phyloP scores from a whole-genome alignment of 2,888 invertebrate genomes.

The Leptura quadrifasciata region DNA sequence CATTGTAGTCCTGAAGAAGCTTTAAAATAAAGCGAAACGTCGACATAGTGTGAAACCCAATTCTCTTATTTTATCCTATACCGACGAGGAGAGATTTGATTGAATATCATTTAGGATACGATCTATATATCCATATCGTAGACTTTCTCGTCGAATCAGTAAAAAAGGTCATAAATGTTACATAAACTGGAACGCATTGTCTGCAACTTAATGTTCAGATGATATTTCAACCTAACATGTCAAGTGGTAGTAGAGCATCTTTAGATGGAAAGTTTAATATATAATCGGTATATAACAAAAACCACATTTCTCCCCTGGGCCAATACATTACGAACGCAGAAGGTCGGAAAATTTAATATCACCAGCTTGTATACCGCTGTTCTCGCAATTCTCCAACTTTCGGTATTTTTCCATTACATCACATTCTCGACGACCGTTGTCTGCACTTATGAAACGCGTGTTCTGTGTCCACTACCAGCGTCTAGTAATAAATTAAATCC shows the following conservation, averaged over 20 bases:
- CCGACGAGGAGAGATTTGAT: too few species aligned
- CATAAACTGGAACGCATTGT: neutral
- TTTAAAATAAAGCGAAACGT: too few species aligned
- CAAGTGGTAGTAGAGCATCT: conserved; percentile 26
- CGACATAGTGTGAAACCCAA: too few species aligned
- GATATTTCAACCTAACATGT: conserved; percentile 35
- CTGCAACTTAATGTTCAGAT: neutral
- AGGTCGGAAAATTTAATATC: conserved; percentile 75
- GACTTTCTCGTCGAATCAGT: neutral
- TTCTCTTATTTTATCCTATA: too few species aligned
- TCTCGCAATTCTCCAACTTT: conserved; percentile 72
- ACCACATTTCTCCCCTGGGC: conserved; percentile 69
- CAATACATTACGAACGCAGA: conserved; percentile 73
- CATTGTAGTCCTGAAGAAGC: too few species aligned
- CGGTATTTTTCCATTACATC: conserved; percentile 74
- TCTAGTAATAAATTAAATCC: conserved; percentile 58
- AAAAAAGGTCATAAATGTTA: neutral
- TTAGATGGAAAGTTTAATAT: conserved; percentile 62
- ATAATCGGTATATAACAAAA: conserved; percentile 71
- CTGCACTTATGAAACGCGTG: conserved; percentile 68
- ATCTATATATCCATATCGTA: too few species aligned
- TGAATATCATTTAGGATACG: too few species aligned
- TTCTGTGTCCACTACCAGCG: conserved; percentile 63
- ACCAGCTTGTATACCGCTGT: conserved; percentile 71
- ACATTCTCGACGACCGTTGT: conserved; percentile 69